A percentile compares a stretch with the other conserved stretches of the same genome.
phyloP scores from a whole-genome alignment of 2,888 invertebrate species.

The Calephelis perditalis region DNA sequence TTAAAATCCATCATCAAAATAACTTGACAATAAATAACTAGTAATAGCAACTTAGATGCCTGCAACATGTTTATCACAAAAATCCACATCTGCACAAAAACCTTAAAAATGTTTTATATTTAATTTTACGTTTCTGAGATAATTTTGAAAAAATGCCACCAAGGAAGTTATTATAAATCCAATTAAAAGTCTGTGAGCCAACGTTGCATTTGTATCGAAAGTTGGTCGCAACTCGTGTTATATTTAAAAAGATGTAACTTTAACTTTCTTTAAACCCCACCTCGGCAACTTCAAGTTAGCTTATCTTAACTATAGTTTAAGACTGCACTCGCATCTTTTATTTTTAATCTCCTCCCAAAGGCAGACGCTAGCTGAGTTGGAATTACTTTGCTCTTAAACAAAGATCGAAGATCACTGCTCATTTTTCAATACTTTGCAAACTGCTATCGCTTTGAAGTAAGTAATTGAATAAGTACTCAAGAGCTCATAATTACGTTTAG shows the following conservation, averaged over 20 bases:
- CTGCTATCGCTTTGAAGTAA: constrained; percentile 50
- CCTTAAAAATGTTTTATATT: too few relatives aligned
- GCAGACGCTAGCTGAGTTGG: constrained; percentile 61
- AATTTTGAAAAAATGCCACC: too few relatives aligned
- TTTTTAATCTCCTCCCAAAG: constrained; percentile 61
- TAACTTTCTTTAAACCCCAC: constrained; percentile 53
- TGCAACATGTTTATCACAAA: too few relatives aligned
- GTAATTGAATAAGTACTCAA: constrained; percentile 33
- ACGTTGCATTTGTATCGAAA: constrained; percentile 27
- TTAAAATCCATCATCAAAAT: too few relatives aligned
- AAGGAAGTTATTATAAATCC: constrained; percentile 17
- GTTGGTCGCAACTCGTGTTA: constrained; percentile 36
- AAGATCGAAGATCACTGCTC: constrained; percentile 66
- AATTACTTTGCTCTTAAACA: constrained; percentile 67
- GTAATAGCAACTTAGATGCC: too few relatives aligned
- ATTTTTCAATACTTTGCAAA: constrained; percentile 69
- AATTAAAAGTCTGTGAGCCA: constrained; percentile 29
- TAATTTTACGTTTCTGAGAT: too few relatives aligned
- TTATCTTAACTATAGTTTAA: constrained; percentile 70
- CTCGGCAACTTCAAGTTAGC: constrained; percentile 41
- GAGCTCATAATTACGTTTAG: too few relatives aligned
- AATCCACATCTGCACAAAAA: too few relatives aligned
- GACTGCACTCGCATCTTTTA: constrained; percentile 56
- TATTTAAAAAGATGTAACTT: constrained; percentile 48
- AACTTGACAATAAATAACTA: too few relatives aligned